A percentile compares a stretch with the other conserved stretches of the same genome.
phyloP scores from a whole-genome alignment of 2,113 vertebrate genomes.

The Pelodiscus sinensis region DNA sequence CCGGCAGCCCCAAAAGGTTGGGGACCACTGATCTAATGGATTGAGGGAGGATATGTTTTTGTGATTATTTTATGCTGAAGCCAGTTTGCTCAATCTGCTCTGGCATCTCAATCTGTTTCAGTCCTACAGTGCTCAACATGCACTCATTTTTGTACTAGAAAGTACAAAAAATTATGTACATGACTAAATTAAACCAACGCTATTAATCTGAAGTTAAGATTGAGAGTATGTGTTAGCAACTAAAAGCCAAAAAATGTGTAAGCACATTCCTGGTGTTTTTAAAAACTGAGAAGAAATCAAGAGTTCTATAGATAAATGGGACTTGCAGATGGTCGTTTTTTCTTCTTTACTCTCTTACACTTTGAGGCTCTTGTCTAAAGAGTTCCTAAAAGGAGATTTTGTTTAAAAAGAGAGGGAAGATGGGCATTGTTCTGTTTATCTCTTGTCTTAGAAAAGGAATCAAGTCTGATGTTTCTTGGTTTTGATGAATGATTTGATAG shows the following conservation, averaged over 20 bases:
- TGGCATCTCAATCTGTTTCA: not conserved
- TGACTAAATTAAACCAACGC: not conserved
- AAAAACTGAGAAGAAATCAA: not conserved
- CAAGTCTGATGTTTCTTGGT: not conserved
- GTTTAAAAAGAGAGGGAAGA: not conserved
- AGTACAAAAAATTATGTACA: not conserved
- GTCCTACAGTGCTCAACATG: not conserved
- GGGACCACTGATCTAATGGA: too few relatives aligned
- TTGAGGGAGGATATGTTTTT: not conserved
- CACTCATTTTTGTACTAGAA: not conserved
- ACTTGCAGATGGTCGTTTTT: not conserved
- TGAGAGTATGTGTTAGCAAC: not conserved
- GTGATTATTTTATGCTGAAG: not conserved
- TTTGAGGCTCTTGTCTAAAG: not conserved
- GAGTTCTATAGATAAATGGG: not conserved
- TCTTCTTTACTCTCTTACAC: not conserved
- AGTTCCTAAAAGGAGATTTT: not conserved
- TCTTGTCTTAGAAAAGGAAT: not conserved
- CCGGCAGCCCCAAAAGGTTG: too few relatives aligned
- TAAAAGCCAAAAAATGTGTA: not conserved
- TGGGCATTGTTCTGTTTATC: not conserved
- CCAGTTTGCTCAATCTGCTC: not conserved
- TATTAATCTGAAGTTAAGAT: not conserved
- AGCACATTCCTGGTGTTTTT: not conserved
- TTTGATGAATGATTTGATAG: not conserved